phyloP scores from a whole-genome alignment of 1,140 invertebrate genomes.

The Orchestia grillus region DNA sequence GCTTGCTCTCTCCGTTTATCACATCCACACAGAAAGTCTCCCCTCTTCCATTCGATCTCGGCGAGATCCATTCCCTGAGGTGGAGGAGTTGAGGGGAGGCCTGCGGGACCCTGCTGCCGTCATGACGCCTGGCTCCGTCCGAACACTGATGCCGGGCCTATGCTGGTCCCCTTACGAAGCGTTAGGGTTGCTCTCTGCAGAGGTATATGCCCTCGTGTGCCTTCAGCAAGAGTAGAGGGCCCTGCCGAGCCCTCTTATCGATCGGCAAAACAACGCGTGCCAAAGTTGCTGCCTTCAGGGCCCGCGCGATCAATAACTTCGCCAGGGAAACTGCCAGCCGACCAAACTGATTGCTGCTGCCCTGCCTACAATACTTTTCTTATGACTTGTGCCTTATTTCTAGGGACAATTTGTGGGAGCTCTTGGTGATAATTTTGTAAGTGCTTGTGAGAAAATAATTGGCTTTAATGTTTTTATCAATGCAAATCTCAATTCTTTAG shows the following conservation, averaged over 20 bases:
- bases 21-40: slow-evolving; percentile 10
- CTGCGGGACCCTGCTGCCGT: neutral
- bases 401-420: neutral
- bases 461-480: no score
- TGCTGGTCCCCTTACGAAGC: neutral
- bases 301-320: slow-evolving; percentile 32
- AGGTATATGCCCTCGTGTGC: slow-evolving; percentile 50
- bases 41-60: slow-evolving; percentile 56
- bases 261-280: slow-evolving; percentile 55
- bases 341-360: slow-evolving; percentile 14
- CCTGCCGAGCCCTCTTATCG: slow-evolving; percentile 51
- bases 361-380: slow-evolving; percentile 4
- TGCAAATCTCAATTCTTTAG: no score
- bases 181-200: neutral
- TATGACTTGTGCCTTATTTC: neutral
- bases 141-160: neutral
- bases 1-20: slow-evolving; percentile 48
- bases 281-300: slow-evolving; percentile 26
- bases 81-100: neutral
- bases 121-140: neutral
- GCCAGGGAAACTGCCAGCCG: slow-evolving; percentile 4
- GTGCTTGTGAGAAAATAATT: no score
- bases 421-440: neutral
- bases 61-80: slow-evolving; percentile 39
- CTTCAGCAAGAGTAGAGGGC: slow-evolving; percentile 22